Percentiles rank a stretch among this genome's conserved stretches.
Conservation (phyloP, 2,888 invertebrate species). For the Panzeria rudis region DNA sequence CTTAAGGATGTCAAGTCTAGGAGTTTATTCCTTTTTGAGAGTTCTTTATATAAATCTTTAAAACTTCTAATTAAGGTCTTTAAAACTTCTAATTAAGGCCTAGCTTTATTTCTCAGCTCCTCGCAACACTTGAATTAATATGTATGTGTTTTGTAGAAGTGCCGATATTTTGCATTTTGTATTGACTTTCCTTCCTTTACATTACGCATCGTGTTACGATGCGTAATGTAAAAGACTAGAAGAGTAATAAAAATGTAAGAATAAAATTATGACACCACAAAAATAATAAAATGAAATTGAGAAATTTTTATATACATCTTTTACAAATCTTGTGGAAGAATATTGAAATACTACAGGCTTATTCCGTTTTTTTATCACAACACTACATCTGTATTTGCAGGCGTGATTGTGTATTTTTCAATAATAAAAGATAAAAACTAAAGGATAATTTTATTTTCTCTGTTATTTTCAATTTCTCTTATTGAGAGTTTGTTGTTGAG, state of each 20-base stretch:
- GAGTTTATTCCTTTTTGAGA: too few species aligned
- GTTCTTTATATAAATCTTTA: too few species aligned
- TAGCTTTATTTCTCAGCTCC: too few species aligned
- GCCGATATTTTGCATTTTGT: background rate
- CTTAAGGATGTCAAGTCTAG: too few species aligned
- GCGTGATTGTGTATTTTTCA: background rate
- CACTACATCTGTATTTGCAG: background rate
- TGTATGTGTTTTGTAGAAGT: background rate
- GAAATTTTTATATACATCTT: background rate
- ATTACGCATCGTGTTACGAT: background rate
- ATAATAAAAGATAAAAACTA: background rate
- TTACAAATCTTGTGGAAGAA: conserved; percentile 1
- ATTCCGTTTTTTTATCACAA: background rate
- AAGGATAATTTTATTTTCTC: background rate
- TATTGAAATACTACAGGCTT: background rate
- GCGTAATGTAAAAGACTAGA: background rate
- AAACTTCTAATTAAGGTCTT: too few species aligned
- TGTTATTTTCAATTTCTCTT: background rate
- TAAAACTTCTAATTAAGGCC: too few species aligned
- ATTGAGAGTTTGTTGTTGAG: background rate
- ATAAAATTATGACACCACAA: background rate
- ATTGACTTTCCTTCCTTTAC: background rate
- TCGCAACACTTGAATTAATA: background rate
- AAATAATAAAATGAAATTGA: background rate
- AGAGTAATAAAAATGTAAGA: background rate